Base-by-base conservation (phyloP, 2,888 invertebrate genomes). In the Amphipyra berbera region DNA sequence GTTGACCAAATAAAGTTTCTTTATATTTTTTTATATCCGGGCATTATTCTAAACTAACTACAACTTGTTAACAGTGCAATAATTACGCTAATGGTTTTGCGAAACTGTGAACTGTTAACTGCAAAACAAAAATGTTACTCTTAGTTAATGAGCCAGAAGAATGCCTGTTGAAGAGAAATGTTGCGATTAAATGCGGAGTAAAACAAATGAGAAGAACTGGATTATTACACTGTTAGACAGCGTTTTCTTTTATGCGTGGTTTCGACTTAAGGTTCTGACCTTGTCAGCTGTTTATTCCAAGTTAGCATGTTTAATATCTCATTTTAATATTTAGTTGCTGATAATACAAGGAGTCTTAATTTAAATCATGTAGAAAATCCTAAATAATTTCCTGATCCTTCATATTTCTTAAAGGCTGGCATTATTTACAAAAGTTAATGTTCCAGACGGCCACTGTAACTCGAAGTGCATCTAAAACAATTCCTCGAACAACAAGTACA, bases 21-120 rank as follows among this genome's bases (percentile, higher is more conserved):
- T 68, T 55, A 54, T 9, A 33, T 44, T 48, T n/a, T 14, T 30
- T 2, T 72, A 65, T 45, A 54, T 35, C 21, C 13, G 48, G 8
- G 65, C 10, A 38, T 33, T 27, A 73, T 3, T 45, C 12, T 15
- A 13, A 12, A 21, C 9, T 35, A 52, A 47, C 27, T 33, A 67
- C n/a, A n/a, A n/a, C n/a, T n/a, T n/a, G 9, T 49, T 54, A 48
- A 41, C 66, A 40, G 6, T 21, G 14, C 37, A 67, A 40, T 57
- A 48, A 68, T 68, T 49, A 48, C 10, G 38, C 37, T 68, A 72
- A 65, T 37, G 21, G 52, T 41, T 48, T 48, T 44, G 41, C 9
- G 8, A 21, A 21, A 55, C 3, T 33, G 57, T 46, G 13, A 42
- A 21, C 21, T 30, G n/a, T n/a, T 2, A 40, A 48, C 47, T 50